A percentile compares a stretch with the other conserved stretches of the same genome.
phyloP scores from a whole-genome alignment of 1,140 invertebrate genomes.

The Papilio xuthus region DNA sequence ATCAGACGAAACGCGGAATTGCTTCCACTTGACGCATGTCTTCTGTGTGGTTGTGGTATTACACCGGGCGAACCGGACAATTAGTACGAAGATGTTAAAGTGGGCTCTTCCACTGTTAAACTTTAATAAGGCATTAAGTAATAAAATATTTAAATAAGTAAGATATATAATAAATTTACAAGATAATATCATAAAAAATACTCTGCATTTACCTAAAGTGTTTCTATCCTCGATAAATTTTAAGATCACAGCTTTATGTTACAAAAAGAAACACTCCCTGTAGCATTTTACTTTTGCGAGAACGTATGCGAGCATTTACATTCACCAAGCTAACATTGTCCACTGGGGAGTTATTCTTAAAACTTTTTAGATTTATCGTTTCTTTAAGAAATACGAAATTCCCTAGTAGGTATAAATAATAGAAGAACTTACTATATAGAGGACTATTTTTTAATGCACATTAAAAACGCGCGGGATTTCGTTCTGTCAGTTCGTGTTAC shows the following conservation, averaged over 20 bases:
- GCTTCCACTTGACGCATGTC: too few relatives aligned
- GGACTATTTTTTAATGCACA: neutral
- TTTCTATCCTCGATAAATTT: neutral
- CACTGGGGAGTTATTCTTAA: slow-evolving; percentile 10
- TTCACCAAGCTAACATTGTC: slow-evolving; percentile 14
- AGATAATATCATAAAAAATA: neutral
- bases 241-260: neutral
- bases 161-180: too few relatives aligned
- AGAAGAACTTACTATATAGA: neutral
- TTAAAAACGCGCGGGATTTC: too few relatives aligned
- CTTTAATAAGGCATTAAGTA: too few relatives aligned
- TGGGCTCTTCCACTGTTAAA: too few relatives aligned
- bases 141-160: too few relatives aligned
- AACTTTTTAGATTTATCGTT: slow-evolving; percentile 18
- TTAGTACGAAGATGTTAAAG: too few relatives aligned
- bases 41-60: too few relatives aligned
- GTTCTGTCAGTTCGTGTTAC: too few relatives aligned
- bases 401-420: neutral
- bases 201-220: neutral
- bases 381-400: slow-evolving; percentile 1
- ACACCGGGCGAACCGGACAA: too few relatives aligned
- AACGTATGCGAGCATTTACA: slow-evolving; percentile 20
- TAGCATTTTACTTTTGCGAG: slow-evolving; percentile 1
- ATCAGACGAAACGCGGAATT: too few relatives aligned
- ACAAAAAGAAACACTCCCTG: neutral